Evolutionary conservation across 2,113 vertebrate species (phyloP).

Genomic region (Silurus asotus): DNA sequence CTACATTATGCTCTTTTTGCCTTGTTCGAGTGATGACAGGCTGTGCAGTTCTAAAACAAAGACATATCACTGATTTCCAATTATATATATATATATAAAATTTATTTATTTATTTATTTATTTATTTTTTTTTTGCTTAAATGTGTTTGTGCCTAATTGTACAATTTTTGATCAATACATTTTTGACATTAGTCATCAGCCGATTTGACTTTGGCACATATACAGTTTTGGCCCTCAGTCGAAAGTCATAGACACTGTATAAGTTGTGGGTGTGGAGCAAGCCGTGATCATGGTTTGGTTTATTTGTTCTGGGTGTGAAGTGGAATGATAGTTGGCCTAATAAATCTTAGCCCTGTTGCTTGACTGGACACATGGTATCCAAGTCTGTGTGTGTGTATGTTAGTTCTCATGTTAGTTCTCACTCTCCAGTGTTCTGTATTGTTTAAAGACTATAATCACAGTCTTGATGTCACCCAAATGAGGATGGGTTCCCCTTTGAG

Average conservation of each 20-base stretch:
- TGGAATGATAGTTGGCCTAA: neutral
- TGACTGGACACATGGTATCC: neutral
- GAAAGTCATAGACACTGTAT: neutral
- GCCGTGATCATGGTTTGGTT: neutral
- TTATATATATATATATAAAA: no score
- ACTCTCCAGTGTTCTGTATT: no score
- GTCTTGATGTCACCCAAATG: no score
- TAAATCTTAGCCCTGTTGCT: slow-evolving; percentile 7
- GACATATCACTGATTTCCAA: neutral
- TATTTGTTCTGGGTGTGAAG: neutral
- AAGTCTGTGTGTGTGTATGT: no score
- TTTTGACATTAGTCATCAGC: no score
- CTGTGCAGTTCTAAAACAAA: neutral
- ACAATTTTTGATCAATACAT: no score
- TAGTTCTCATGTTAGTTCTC: no score
- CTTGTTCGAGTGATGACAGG: slow-evolving; percentile 21
- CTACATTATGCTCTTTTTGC: slow-evolving; percentile 14
- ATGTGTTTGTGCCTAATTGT: neutral
- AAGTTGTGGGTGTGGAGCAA: neutral
- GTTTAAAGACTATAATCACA: no score
- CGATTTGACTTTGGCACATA: neutral
- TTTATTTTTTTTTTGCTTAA: neutral
- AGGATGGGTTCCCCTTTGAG: no score
- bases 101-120: no score
- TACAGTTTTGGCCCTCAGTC: neutral